Percentiles rank a stretch among this genome's conserved stretches.
Evolutionary conservation across 2,113 vertebrate genomes (phyloP).

Genomic region (Mus musculus): DNA sequence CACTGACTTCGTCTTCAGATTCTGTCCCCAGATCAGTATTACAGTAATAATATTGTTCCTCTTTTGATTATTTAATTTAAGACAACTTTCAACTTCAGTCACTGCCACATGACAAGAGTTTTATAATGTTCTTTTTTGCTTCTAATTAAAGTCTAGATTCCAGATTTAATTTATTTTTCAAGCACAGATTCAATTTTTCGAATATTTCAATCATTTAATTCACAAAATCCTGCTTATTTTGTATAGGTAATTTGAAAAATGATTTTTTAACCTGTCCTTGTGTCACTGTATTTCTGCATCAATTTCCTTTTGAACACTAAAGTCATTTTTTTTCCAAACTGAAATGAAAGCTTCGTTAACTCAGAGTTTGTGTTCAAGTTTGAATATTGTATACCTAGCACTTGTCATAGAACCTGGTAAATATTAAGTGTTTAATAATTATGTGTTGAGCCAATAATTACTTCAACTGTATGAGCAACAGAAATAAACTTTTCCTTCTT

Average conservation of each 20-base stretch:
- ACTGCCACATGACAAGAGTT: background rate
- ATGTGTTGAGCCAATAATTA: slow-evolving; percentile 58
- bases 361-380: background rate
- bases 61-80: background rate
- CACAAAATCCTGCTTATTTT: slow-evolving; percentile 9
- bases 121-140: background rate
- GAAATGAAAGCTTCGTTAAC: background rate
- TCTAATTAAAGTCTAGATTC: background rate
- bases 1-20: background rate
- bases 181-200: background rate
- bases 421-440: slow-evolving; percentile 57
- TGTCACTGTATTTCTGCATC: background rate
- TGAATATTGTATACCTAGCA: background rate
- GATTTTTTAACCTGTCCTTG: background rate
- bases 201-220: background rate
- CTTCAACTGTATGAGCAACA: slow-evolving; percentile 25
- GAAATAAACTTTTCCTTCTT: slow-evolving; percentile 51
- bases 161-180: background rate
- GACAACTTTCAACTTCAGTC: background rate
- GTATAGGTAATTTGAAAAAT: background rate
- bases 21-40: background rate
- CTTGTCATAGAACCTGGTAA: slow-evolving; percentile 34
- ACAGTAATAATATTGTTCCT: background rate
- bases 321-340: background rate
- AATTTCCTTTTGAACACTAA: background rate